phyloP scores from a whole-genome alignment of 1,140 invertebrate species.

The Asobara japonica region DNA sequence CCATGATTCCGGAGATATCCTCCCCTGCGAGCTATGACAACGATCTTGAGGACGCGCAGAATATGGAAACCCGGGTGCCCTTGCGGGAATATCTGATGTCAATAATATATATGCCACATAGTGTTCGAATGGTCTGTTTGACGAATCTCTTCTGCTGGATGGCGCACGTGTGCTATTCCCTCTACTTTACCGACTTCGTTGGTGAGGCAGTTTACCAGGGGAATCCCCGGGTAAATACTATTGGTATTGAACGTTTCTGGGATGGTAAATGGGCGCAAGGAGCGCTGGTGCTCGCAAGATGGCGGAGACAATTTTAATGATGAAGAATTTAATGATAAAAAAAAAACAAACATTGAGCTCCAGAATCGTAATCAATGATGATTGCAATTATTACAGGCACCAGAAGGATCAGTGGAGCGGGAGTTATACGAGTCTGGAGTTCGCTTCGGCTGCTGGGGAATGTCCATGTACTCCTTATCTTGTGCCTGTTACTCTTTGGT shows the following conservation, averaged over 20 bases:
- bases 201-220: slow-evolving; percentile 95
- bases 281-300: too few relatives aligned
- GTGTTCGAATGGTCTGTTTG: slow-evolving; percentile 86
- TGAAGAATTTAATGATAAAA: too few relatives aligned
- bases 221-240: slow-evolving; percentile 77
- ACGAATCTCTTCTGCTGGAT: slow-evolving; percentile 98
- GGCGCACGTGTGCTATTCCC: slow-evolving; percentile 95
- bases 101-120: slow-evolving; percentile 89
- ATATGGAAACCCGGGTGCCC: slow-evolving; percentile 64
- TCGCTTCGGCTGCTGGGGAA: slow-evolving; percentile 94
- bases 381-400: slow-evolving; percentile 67
- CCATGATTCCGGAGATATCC: slow-evolving; percentile 41
- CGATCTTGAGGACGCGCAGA: slow-evolving; percentile 32
- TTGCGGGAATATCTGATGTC: slow-evolving; percentile 84
- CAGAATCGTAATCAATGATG: too few relatives aligned
- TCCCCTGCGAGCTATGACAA: slow-evolving; percentile 19
- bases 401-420: slow-evolving; percentile 71
- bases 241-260: not conserved
- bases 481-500: slow-evolving; percentile 91
- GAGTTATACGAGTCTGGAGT: slow-evolving; percentile 89
- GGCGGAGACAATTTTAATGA: too few relatives aligned
- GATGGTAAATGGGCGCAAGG: too few relatives aligned
- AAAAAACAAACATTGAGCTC: too few relatives aligned
- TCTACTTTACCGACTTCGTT: slow-evolving; percentile 98
- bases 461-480: slow-evolving; percentile 95